These are phyloP conservation scores for Chrysotoxum bicinctum DNA, from an alignment of 2,888 invertebrate species.

Conservation along the genomic window DNA sequence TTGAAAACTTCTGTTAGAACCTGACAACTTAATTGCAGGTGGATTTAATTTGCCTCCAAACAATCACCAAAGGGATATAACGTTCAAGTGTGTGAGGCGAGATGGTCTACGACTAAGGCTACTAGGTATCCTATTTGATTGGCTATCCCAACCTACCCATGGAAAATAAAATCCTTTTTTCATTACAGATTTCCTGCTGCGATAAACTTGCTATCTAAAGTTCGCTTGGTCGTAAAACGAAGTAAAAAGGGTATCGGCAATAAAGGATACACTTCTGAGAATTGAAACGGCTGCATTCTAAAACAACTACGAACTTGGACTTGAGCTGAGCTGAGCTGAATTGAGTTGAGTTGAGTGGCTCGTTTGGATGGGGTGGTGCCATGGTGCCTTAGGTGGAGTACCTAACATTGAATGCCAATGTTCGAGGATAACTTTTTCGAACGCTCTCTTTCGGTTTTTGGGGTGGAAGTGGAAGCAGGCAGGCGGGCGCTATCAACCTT, in stretches of 20 bases:
- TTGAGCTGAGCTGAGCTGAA: slow-evolving; percentile 19
- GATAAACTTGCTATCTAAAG: slow-evolving; percentile 25
- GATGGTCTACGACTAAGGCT: not conserved
- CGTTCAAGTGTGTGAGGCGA: slow-evolving; percentile 7
- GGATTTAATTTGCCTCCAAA: slow-evolving; percentile 56
- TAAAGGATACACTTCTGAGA: slow-evolving; percentile 37
- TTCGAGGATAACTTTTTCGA: slow-evolving; percentile 16
- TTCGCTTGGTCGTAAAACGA: slow-evolving; percentile 1
- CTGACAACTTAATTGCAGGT: slow-evolving; percentile 70
- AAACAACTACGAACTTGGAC: slow-evolving; percentile 58
- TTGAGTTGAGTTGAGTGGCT: too few species aligned
- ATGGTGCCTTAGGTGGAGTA: not conserved
- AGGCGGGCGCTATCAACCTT: slow-evolving; percentile 32
- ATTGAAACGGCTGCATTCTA: slow-evolving; percentile 46
- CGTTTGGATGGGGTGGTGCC: not conserved
- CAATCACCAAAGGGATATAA: slow-evolving; percentile 50
- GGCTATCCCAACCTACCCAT: not conserved
- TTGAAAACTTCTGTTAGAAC: slow-evolving; percentile 61
- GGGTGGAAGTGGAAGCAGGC: not conserved
- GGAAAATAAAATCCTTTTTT: slow-evolving; percentile 39
- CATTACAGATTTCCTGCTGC: slow-evolving; percentile 28
- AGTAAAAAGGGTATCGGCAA: not conserved
- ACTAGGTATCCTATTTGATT: not conserved
- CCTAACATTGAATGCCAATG: slow-evolving; percentile 7
- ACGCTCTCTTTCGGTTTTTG: not conserved